These are phyloP conservation scores for Cecidostiba fungosa DNA, from an alignment of 2,888 invertebrate species.

Conservation along the genomic window DNA sequence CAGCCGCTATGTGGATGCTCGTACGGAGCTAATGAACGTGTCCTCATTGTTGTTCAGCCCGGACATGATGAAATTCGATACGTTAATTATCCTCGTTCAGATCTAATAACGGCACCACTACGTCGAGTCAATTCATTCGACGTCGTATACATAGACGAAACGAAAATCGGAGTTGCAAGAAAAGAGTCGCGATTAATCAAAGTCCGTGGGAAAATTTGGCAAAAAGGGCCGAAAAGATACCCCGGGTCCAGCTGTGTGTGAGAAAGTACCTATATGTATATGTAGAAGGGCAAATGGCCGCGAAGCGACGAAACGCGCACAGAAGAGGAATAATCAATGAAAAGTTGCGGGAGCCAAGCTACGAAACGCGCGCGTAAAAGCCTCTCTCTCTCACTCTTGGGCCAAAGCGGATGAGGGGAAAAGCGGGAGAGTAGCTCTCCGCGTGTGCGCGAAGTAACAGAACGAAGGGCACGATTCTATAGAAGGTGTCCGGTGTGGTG, in stretches of 20 bases:
- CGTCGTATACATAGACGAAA: neutral
- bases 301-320: neutral
- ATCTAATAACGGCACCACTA: too few relatives aligned
- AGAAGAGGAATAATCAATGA: conserved; percentile 50
- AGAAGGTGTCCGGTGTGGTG: neutral
- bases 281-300: neutral
- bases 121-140: neutral
- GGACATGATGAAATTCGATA: neutral
- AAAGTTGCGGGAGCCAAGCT: conserved; percentile 24
- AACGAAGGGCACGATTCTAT: neutral
- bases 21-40: neutral
- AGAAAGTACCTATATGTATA: neutral
- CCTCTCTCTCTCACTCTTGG: neutral
- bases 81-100: neutral
- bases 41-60: neutral
- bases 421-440: neutral
- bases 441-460: neutral
- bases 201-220: neutral
- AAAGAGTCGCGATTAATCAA: neutral
- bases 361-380: conserved; percentile 35
- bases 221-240: neutral
- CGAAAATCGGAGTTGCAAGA: neutral
- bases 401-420: conserved; percentile 12
- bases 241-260: neutral
- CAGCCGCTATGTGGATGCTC: neutral